phyloP scores from a whole-genome alignment of 2,888 invertebrate species.

The Agrenia bidenticulata region DNA sequence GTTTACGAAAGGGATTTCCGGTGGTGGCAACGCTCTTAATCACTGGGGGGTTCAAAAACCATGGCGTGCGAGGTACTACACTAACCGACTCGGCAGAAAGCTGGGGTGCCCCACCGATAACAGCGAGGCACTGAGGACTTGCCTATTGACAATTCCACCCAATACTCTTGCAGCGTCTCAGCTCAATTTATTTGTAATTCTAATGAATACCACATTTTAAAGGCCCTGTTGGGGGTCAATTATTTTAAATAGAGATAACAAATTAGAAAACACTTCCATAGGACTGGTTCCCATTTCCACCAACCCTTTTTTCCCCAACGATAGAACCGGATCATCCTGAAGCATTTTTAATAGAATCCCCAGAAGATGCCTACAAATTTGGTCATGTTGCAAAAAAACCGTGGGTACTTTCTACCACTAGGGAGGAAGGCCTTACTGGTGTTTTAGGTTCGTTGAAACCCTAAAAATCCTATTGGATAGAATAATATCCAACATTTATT shows the following conservation, averaged over 20 bases:
- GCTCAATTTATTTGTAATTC: constrained; percentile 31
- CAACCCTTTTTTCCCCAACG: constrained; percentile 37
- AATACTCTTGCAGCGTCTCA: constrained; percentile 27
- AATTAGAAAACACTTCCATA: not conserved
- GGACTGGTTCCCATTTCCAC: constrained; percentile 47
- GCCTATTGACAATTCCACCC: constrained; percentile 20
- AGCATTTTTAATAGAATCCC: constrained; percentile 42
- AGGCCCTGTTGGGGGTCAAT: no score
- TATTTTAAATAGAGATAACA: no score
- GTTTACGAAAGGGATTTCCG: constrained; percentile 37
- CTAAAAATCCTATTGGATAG: no score
- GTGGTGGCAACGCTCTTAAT: constrained; percentile 43
- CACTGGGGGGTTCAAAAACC: constrained; percentile 29
- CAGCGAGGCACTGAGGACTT: constrained; percentile 17
- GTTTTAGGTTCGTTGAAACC: no score
- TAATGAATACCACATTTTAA: no score
- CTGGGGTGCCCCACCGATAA: constrained; percentile 28
- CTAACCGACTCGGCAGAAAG: constrained; percentile 18
- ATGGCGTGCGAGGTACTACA: constrained; percentile 18
- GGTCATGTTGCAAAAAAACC: constrained; percentile 42
- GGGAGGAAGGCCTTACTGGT: constrained; percentile 39
- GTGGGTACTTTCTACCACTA: constrained; percentile 36
- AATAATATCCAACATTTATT: no score
- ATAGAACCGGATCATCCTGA: constrained; percentile 37
- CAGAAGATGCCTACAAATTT: constrained; percentile 42